Conservation (phyloP, 1,140 invertebrate species). For the Drosophila pachea region DNA sequence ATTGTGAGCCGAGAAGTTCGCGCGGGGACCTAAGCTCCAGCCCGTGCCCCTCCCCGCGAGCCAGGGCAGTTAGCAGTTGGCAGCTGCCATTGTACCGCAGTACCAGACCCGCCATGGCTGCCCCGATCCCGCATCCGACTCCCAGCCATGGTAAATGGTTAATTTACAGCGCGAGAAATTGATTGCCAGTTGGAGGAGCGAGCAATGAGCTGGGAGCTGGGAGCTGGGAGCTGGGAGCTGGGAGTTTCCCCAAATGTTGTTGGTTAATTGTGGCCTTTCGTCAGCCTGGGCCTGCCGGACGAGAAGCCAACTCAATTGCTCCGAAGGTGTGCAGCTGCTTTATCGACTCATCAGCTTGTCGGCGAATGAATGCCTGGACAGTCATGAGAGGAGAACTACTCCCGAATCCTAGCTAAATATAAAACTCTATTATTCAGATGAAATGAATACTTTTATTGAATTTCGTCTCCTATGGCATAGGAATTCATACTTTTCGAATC, state of each 20-base stretch:
- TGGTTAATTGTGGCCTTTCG: conserved; percentile 60
- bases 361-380: conserved; percentile 1
- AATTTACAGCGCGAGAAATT: conserved; percentile 76
- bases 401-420: too few relatives aligned
- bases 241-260: conserved; percentile 47
- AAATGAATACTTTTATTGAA: too few relatives aligned
- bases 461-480: too few relatives aligned
- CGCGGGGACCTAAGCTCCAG: conserved; percentile 28
- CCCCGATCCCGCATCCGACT: neutral
- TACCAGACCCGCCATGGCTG: conserved; percentile 24
- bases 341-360: conserved; percentile 12
- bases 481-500: too few relatives aligned
- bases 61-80: conserved; percentile 70
- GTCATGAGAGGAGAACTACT: neutral
- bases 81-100: conserved; percentile 67
- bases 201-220: conserved; percentile 32
- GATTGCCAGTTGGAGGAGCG: conserved; percentile 63
- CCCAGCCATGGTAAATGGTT: conserved; percentile 59
- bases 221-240: conserved; percentile 36
- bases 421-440: too few relatives aligned
- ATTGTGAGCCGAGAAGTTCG: conserved; percentile 57
- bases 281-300: too few relatives aligned
- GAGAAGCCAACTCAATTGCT: conserved; percentile 41
- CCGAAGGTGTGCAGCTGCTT: conserved; percentile 18
- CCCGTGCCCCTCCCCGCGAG: conserved; percentile 12